A percentile compares a stretch with the other conserved stretches of the same genome.
phyloP scores from a whole-genome alignment of 2,113 vertebrate species.

The Camelus dromedarius region DNA sequence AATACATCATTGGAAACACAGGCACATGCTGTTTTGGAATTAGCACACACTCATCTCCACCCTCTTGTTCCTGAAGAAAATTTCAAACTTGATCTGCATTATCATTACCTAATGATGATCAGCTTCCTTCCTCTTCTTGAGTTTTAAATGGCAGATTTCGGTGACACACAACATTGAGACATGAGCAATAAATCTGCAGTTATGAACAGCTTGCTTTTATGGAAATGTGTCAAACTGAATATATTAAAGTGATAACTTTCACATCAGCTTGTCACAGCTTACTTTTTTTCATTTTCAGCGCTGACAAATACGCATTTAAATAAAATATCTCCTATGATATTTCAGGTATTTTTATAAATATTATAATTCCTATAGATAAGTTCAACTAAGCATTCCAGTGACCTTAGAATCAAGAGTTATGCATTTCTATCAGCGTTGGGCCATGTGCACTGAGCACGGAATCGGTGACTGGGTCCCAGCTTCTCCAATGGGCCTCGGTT shows the following conservation, averaged over 20 bases:
- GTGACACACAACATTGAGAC: conserved; percentile 59
- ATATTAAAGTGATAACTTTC: conserved; percentile 72
- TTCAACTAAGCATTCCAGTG: neutral
- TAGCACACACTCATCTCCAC: neutral
- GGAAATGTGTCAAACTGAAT: conserved; percentile 75
- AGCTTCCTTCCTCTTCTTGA: conserved; percentile 38
- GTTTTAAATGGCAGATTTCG: conserved; percentile 57
- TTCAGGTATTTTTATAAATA: conserved; percentile 60
- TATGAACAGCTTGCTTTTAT: conserved; percentile 75
- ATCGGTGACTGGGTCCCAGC: neutral
- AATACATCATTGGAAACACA: conserved; percentile 51
- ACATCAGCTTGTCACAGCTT: conserved; percentile 58
- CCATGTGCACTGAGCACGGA: neutral
- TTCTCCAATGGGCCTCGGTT: neutral
- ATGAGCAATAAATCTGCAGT: conserved; percentile 66
- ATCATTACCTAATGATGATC: conserved; percentile 68
- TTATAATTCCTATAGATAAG: neutral
- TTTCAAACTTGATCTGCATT: conserved; percentile 53
- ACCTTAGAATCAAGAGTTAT: neutral
- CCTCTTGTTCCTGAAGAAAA: conserved; percentile 51
- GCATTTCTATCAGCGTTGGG: neutral
- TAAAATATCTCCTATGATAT: conserved; percentile 45
- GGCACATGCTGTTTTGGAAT: conserved; percentile 36
- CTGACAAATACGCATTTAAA: conserved; percentile 54
- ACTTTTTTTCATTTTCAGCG: conserved; percentile 39